These are phyloP conservation scores for Ernsta delagoae DNA, from an alignment of 2,888 invertebrate genomes.

Conservation along the genomic window DNA sequence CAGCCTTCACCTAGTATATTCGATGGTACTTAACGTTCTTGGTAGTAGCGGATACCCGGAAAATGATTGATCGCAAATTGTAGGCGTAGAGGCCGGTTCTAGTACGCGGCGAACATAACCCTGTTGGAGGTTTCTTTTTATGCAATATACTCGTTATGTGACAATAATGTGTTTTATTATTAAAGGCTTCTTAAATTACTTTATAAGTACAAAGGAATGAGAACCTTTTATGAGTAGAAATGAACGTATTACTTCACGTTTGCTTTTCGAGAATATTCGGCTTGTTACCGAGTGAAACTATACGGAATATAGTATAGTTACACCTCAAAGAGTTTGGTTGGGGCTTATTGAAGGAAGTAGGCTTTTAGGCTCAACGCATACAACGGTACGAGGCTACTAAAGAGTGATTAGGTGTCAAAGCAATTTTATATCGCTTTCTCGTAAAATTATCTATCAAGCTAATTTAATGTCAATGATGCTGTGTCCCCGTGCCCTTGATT, in stretches of 20 bases:
- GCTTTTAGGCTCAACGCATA: background rate
- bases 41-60: slow-evolving; percentile 36
- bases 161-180: background rate
- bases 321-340: no score
- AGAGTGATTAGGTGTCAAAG: slow-evolving; percentile 3
- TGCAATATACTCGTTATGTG: no score
- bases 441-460: no score
- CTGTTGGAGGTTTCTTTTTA: slow-evolving; percentile 1
- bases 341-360: background rate
- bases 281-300: background rate
- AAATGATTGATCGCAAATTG: slow-evolving; percentile 44
- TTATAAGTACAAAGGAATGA: background rate
- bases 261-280: background rate
- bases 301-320: no score
- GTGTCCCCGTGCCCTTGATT: no score
- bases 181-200: no score
- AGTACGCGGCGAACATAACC: slow-evolving; percentile 11
- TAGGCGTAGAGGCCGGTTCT: slow-evolving; percentile 40
- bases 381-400: background rate
- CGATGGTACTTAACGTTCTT: slow-evolving; percentile 36
- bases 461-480: no score
- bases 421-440: slow-evolving; percentile 3
- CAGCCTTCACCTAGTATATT: slow-evolving; percentile 36
- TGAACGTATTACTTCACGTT: no score
- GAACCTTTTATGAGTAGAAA: no score